Base-by-base conservation (phyloP, 1,140 invertebrate species). In the Argopecten irradians region DNA sequence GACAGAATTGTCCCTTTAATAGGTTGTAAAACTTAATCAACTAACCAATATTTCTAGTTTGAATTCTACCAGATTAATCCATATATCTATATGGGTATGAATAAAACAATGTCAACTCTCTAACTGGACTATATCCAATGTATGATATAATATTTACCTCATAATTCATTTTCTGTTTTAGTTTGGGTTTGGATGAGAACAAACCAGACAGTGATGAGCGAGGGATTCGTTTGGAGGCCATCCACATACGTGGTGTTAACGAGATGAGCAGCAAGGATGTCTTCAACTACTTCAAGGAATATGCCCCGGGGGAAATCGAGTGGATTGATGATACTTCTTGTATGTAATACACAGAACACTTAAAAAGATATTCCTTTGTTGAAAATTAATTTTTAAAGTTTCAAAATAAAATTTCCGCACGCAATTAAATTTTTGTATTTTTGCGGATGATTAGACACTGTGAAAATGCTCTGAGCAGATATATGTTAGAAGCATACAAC, bases 291-390 rank as follows among this genome's bases (percentile, higher is more conserved):
- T 97, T 98, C 93, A 96, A 96, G 94, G 96, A 97, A 90, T 97
- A 97, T 96, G 96, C 96, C 87, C 97, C 97, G 46, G 95, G 96
- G 8, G 96, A 96, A 1, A 96, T 98, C 71, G 97, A 98, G 95
- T 98, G 97, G 97, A 97, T 98, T 87, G 97, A 97, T 96, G 97
- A 98, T 94, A 95, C 96, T 86, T 97, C 97, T 88, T 98, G 97
- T 97, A 96, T 95, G 96, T 94, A 28, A 32, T 34, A 3, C 19
- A 39, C 36, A 39, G 13, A 39, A 39, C 5, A 8, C 13, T 39
- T n/a, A n/a, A n/a, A n/a, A n/a, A n/a, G n/a, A n/a, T n/a, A n/a
- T n/a, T n/a, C n/a, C n/a, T n/a, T n/a, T n/a, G n/a, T n/a, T n/a
- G n/a, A n/a, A n/a, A n/a, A n/a, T n/a, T n/a, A n/a, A n/a, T n/a